Evolutionary conservation across 1,140 invertebrate species (phyloP).

Genomic region (Temnothorax nylanderi): DNA sequence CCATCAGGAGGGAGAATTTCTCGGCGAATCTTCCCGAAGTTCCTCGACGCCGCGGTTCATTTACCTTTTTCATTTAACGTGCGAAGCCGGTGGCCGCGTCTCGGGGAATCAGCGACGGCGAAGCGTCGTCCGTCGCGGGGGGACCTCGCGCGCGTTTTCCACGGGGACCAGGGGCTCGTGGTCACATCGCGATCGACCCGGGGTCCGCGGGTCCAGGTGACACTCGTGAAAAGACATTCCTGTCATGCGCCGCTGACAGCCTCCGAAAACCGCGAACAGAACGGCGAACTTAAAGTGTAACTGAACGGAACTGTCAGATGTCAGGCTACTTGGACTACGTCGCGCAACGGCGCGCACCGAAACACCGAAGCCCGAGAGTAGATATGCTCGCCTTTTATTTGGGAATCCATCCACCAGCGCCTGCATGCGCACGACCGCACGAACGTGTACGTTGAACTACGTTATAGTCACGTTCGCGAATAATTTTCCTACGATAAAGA

Average conservation of each 20-base stretch:
- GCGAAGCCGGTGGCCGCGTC: neutral
- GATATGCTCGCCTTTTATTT: neutral
- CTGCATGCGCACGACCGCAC: neutral
- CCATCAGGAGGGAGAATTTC: neutral
- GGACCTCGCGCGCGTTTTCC: neutral
- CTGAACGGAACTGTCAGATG: neutral
- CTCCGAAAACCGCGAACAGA: neutral
- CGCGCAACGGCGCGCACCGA: slow-evolving; percentile 10
- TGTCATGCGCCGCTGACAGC: slow-evolving; percentile 6
- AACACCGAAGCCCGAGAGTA: neutral
- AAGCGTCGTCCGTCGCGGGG: neutral
- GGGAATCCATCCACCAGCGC: neutral
- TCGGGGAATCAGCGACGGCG: neutral
- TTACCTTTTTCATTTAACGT: slow-evolving; percentile 22
- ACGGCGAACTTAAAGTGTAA: neutral
- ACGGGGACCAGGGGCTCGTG: neutral
- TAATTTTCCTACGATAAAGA: too few relatives aligned
- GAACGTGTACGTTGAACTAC: neutral
- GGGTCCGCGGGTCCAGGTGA: too few relatives aligned
- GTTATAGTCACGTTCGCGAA: neutral
- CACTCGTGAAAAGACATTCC: neutral
- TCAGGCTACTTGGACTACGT: neutral
- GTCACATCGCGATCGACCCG: neutral
- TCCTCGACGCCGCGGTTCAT: neutral
- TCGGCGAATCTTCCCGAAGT: neutral